These are phyloP conservation scores for Ptiloglossa arizonensis DNA, from an alignment of 1,140 invertebrate genomes.

Conservation along the genomic window DNA sequence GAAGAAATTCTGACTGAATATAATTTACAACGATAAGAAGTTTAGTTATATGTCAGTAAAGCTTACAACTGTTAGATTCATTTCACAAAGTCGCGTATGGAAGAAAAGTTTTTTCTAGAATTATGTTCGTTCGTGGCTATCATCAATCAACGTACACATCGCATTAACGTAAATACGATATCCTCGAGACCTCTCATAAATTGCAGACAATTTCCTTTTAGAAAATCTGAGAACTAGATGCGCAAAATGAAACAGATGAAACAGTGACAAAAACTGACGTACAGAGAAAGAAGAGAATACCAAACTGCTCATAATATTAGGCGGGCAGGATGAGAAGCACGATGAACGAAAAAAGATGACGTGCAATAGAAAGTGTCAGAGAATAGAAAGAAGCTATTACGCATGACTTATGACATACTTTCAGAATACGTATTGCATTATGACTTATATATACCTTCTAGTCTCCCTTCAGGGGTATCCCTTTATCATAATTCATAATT, in stretches of 20 bases:
- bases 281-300: neutral
- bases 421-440: constrained; percentile 1
- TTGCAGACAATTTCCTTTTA: constrained; percentile 7
- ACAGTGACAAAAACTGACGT: neutral
- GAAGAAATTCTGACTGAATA: too few species aligned
- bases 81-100: neutral
- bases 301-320: neutral
- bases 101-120: neutral
- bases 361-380: constrained; percentile 2
- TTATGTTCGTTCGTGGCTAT: neutral
- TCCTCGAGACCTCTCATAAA: neutral
- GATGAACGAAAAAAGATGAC: constrained; percentile 1
- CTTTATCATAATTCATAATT: neutral
- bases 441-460: neutral
- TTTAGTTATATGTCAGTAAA: too few species aligned
- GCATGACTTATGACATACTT: constrained; percentile 20
- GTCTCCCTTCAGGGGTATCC: neutral
- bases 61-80: neutral
- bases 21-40: too few species aligned
- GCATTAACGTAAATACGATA: neutral
- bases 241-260: neutral
- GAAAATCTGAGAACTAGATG: neutral
- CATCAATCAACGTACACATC: constrained; percentile 5
- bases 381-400: neutral
- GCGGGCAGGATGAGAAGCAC: neutral